phyloP scores from a whole-genome alignment of 1,140 invertebrate genomes.

The Carposina sasakii region DNA sequence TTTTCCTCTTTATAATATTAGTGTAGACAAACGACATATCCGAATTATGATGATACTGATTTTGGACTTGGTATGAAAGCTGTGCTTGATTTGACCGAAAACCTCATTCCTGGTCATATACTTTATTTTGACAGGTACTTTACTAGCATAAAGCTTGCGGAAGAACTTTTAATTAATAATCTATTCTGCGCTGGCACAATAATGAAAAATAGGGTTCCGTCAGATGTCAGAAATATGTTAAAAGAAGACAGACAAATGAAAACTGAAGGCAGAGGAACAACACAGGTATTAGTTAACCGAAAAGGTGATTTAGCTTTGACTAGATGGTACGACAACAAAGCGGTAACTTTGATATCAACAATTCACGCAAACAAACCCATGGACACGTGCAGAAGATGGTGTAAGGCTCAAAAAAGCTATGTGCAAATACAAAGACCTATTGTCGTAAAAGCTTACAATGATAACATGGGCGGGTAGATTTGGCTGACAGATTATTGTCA shows the following conservation, averaged over 20 bases:
- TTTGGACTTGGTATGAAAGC: background rate
- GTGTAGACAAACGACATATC: slow-evolving; percentile 4
- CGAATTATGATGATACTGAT: background rate
- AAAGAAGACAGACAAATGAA: background rate
- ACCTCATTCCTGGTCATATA: slow-evolving; percentile 1
- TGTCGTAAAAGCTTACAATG: background rate
- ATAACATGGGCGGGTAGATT: slow-evolving; percentile 7
- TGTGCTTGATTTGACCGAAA: background rate
- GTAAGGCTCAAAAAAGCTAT: background rate
- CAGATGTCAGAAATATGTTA: background rate
- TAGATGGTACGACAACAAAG: slow-evolving; percentile 3
- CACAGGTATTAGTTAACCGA: background rate
- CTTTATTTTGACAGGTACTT: slow-evolving; percentile 6
- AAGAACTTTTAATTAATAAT: background rate
- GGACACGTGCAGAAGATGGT: slow-evolving; percentile 3
- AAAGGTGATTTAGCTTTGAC: background rate
- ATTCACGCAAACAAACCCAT: background rate
- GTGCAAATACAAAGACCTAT: background rate
- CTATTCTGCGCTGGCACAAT: background rate
- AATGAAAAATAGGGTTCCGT: slow-evolving; percentile 3
- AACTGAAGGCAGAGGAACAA: background rate
- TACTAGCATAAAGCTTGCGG: background rate
- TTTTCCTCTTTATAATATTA: too few relatives aligned
- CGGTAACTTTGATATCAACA: background rate
- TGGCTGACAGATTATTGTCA: slow-evolving; percentile 2